These are phyloP conservation scores for Elanoides forficatus DNA, from an alignment of 2,113 vertebrate species.

Conservation along the genomic window DNA sequence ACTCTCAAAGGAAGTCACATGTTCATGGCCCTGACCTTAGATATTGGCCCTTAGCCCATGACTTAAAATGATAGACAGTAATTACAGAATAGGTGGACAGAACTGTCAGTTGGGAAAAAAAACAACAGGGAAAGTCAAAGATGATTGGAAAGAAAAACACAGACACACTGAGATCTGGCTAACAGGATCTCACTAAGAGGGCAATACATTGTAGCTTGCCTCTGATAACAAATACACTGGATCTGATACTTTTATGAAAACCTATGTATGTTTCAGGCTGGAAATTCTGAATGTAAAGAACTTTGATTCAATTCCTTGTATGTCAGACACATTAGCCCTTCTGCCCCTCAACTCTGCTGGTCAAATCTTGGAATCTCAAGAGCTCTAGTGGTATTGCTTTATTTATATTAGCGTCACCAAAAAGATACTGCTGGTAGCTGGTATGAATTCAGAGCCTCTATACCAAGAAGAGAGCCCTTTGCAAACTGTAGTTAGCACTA, in stretches of 20 bases:
- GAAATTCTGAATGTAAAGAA: neutral
- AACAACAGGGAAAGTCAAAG: neutral
- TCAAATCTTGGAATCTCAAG: neutral
- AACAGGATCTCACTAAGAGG: neutral
- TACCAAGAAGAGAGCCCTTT: neutral
- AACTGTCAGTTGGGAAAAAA: neutral
- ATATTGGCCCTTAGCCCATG: constrained; percentile 23
- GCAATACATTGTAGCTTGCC: neutral
- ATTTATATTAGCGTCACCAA: neutral
- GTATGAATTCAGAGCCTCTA: neutral
- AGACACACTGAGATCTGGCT: neutral
- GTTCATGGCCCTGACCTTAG: constrained; percentile 36
- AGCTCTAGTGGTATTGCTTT: neutral
- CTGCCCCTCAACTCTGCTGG: neutral
- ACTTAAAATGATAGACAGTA: constrained; percentile 63
- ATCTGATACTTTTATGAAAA: neutral
- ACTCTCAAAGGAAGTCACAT: neutral
- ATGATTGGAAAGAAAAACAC: neutral
- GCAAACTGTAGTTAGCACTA: neutral
- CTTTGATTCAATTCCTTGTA: neutral
- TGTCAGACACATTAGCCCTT: neutral
- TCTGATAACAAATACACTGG: neutral
- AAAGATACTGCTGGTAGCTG: neutral
- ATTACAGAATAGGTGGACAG: constrained; percentile 38
- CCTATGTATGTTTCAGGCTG: neutral